These are phyloP conservation scores for Bovichtus variegatus DNA, from an alignment of 2,797 vertebrate genomes.

Conservation along the genomic window DNA sequence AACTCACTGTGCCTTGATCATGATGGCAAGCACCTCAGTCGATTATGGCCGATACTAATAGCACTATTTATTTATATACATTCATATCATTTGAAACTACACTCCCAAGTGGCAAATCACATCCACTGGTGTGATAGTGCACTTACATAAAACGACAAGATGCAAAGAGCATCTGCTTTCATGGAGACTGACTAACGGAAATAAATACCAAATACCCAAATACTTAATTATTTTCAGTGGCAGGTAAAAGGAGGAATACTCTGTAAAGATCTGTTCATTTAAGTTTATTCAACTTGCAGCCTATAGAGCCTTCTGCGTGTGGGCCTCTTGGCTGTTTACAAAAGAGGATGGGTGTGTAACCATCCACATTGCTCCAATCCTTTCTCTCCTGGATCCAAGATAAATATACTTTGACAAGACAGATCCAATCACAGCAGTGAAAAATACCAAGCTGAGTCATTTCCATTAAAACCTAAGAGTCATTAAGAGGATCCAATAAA, in stretches of 20 bases:
- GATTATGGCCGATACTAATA: constrained; percentile 2
- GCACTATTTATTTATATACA: background rate
- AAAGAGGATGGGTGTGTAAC: constrained; percentile 9
- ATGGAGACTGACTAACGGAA: background rate
- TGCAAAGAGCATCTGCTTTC: background rate
- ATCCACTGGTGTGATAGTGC: background rate
- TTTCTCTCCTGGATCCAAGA: background rate
- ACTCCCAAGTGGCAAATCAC: background rate
- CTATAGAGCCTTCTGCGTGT: background rate
- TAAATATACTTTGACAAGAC: background rate
- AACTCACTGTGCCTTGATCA: background rate
- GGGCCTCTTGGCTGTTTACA: background rate
- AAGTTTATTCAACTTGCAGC: background rate
- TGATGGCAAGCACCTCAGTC: background rate
- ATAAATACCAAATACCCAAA: background rate
- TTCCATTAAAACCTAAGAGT: background rate
- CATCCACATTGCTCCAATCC: background rate
- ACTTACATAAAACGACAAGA: background rate
- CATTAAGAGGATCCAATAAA: background rate
- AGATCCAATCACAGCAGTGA: background rate
- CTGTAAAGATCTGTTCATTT: background rate
- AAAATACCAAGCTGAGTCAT: constrained; percentile 5
- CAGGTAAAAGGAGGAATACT: background rate
- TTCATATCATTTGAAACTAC: background rate
- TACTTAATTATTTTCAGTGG: background rate